Conservation (phyloP, 2,113 vertebrate species). For the Fregetta grallaria region DNA sequence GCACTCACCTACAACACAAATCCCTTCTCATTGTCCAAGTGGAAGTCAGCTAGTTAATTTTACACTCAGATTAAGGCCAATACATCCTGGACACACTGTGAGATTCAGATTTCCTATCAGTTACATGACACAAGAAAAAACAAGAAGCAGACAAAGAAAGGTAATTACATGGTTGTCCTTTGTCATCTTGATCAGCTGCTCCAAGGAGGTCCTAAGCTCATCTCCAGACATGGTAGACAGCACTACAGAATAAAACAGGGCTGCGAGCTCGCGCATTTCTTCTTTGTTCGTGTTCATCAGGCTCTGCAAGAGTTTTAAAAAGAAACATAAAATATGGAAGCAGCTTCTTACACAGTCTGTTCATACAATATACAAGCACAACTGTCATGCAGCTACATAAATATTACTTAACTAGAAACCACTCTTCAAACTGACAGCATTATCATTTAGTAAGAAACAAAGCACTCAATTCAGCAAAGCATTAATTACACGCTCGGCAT, state of each 20-base stretch:
- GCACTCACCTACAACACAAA: not conserved
- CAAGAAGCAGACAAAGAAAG: not conserved
- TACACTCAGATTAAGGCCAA: not conserved
- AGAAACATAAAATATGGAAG: not conserved
- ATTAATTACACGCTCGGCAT: fast-evolving
- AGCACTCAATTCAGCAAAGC: not conserved
- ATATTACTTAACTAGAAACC: not conserved
- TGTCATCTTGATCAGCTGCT: slow-evolving; percentile 90
- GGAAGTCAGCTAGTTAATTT: not conserved
- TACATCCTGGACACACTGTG: not conserved
- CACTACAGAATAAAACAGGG: slow-evolving; percentile 92
- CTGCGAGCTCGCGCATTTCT: slow-evolving; percentile 95
- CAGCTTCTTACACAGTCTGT: not conserved
- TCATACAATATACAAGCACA: not conserved
- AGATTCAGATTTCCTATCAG: not conserved
- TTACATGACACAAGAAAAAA: not conserved
- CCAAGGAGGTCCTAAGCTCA: slow-evolving; percentile 85
- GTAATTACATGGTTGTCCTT: slow-evolving; percentile 90
- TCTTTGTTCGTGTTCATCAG: slow-evolving; percentile 97
- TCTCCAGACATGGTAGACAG: slow-evolving; percentile 89
- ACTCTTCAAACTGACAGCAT: not conserved
- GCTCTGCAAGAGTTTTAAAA: slow-evolving; percentile 70
- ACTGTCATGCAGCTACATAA: not conserved
- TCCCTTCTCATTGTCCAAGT: not conserved
- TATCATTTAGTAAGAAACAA: not conserved